Base-by-base conservation (phyloP, 2,113 vertebrate genomes). In the Sciurus niger region DNA sequence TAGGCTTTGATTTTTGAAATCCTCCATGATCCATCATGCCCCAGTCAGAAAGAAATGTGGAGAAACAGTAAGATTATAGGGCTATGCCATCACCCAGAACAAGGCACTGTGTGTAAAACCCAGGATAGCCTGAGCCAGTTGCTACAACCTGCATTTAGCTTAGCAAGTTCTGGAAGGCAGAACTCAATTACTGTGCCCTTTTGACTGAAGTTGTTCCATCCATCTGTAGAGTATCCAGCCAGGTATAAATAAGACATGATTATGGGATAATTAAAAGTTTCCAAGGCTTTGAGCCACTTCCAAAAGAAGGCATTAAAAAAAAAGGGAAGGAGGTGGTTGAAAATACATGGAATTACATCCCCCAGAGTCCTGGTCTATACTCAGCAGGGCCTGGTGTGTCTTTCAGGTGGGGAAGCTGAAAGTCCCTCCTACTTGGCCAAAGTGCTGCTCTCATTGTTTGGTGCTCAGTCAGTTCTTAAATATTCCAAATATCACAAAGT, bases 1-100 rank as follows among this genome's bases (percentile, higher is more conserved):
- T 84, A 5, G 90, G 72, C 95, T 98, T 92, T 98, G 95, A 95
- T 96, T 97, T 97, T 80, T 63, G 78, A 94, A 96, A 77, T 51
- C 70, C 65, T 89, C 82, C 67, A 58, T 28, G n/a, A 83, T 68
- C 97, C 92, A 95, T 88, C 40, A 37, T 17, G 84, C 90, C 73
- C 94, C 32, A 94, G 30, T 72, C 25, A 32, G 43, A 96, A 76
- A 95, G 63, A 76, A 90, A 77, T 32, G 48, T 46, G 37, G 46
- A 84, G 14, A 74, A 89, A 90, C 53, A 63, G 25, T 30, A 48
- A 89, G 90, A 78, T 90, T 48, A 88, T 0, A 84, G 82, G 74
- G 25, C 18, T 53, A 48, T 8, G 46, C 28, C 13, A 34, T 25
- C 46, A 63, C 9, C 28, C 46, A 11, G 8, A 90, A 91, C 32